Base-by-base conservation (phyloP, 2,888 invertebrate species). In the Silvanus unidentatus region DNA sequence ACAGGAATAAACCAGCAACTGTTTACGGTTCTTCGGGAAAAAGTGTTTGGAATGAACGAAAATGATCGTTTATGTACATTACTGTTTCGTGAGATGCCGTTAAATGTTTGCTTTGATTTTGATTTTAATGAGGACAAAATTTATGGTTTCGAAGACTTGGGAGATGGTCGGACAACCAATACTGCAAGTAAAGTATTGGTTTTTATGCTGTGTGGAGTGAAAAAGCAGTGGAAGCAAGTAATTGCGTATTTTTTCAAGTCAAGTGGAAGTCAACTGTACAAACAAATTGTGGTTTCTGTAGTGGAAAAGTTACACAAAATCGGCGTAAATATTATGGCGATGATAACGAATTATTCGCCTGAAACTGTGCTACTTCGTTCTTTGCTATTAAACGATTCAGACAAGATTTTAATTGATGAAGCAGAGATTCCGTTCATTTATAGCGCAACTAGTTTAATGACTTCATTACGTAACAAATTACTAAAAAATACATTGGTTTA, bases 361-460 rank as follows among this genome's bases (percentile, higher is more conserved):
- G 4, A n/a, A n/a, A 32, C 5, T 32, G 5, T 5, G 3, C 4
- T 5, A n/a, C 6, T 32, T 32, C 32, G 13, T 12, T 4, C n/a
- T 8, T 12, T 32, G 3, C 10, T 12, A n/a, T n/a, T 32, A 8
- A 5, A 32, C 3, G 4, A 32, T 8, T 8, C 4, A 32, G n/a
- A 32, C 3, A 12, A 3, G 3, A 5, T 32, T 4, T 3, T 12
- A n/a, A 12, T 32, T 32, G 13, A 32, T 32, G 32, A 32, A 12
- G 6, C 4, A 12, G n/a, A n/a, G 32, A 32, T 32, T 32, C 6
- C 32, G 3, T 12, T 32, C 32, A 4, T 43, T 16, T 39, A 16
- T 22, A 32, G 32, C 16, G 43, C 38, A 10, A 35, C 15, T 11
- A 13, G 15, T 29, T 29, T 43, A 13, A 15, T 43, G 10, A 39